These are phyloP conservation scores for Alauda arvensis DNA, from an alignment of 2,797 vertebrate genomes.

Conservation along the genomic window DNA sequence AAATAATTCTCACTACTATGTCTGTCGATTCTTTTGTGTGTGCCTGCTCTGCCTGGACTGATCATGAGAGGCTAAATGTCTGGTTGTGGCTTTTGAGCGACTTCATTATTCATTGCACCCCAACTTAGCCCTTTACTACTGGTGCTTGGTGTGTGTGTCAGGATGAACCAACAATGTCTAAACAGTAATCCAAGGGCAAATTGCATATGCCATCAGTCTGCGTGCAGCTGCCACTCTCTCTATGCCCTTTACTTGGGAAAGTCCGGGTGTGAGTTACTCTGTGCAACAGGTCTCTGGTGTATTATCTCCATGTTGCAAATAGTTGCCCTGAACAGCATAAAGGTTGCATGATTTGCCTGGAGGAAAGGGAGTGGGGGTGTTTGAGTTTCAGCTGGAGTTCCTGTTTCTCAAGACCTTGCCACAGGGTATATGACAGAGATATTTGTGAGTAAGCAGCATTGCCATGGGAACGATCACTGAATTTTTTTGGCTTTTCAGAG, in stretches of 20 bases:
- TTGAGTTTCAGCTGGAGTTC: conserved; percentile 33
- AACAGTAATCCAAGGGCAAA: conserved; percentile 9
- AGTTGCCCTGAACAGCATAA: background rate
- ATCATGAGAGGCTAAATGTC: conserved; percentile 1
- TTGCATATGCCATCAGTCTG: background rate
- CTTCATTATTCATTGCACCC: conserved; percentile 19
- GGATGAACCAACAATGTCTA: conserved; percentile 21
- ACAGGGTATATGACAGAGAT: background rate
- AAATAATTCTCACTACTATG: conserved; percentile 47
- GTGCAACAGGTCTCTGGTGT: background rate
- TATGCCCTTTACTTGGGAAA: background rate
- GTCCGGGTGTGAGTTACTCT: conserved; percentile 9
- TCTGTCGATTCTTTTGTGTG: background rate
- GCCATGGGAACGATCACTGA: background rate
- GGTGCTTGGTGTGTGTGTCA: background rate
- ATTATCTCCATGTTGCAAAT: background rate
- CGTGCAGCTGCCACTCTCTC: background rate
- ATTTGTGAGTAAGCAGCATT: conserved; percentile 15
- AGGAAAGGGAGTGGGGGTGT: background rate
- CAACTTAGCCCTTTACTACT: conserved; percentile 5
- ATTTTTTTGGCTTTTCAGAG: conserved; percentile 7
- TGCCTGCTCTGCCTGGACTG: conserved; percentile 1
- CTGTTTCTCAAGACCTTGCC: conserved; percentile 33
- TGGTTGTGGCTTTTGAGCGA: background rate
- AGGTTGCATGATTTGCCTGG: background rate